Percentiles rank a stretch among this genome's conserved stretches.
These are phyloP conservation scores for Colostygia pectinataria DNA, from an alignment of 2,888 invertebrate genomes.

Conservation along the genomic window DNA sequence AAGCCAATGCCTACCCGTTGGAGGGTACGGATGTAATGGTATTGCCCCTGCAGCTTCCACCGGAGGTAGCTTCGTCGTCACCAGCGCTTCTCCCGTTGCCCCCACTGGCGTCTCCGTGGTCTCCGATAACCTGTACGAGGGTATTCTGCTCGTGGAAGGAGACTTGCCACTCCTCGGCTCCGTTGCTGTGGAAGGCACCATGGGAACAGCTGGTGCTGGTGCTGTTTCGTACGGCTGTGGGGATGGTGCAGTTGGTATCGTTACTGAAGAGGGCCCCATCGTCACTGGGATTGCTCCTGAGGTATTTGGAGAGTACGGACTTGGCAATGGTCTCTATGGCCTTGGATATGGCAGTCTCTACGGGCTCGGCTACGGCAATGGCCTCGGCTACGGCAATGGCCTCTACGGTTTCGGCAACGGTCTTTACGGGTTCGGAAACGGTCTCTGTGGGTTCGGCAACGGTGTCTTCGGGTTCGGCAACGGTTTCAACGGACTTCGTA, in stretches of 20 bases:
- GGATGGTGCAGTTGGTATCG: background rate
- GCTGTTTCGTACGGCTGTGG: conserved; percentile 19
- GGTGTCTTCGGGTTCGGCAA: background rate
- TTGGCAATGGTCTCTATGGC: conserved; percentile 11
- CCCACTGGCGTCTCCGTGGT: conserved; percentile 17
- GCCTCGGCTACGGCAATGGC: background rate
- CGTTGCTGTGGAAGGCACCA: background rate
- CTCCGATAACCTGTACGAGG: conserved; percentile 18
- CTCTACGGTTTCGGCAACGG: background rate
- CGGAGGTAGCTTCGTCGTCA: conserved; percentile 14
- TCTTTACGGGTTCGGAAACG: background rate
- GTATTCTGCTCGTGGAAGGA: conserved; percentile 1
- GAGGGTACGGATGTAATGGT: background rate
- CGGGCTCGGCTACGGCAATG: conserved; percentile 2
- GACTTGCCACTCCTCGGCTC: conserved; percentile 7
- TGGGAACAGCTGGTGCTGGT: conserved; percentile 9
- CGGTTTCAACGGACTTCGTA: background rate
- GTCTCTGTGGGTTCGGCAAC: background rate
- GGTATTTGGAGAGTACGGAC: background rate
- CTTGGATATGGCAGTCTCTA: conserved; percentile 2
- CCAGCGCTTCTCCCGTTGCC: conserved; percentile 8
- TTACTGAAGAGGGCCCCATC: conserved; percentile 2
- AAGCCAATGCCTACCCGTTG: background rate
- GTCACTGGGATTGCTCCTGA: conserved; percentile 3
- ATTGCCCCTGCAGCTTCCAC: background rate